Base-by-base conservation (phyloP, 2,797 vertebrate species). In the Oreochromis grahami region DNA sequence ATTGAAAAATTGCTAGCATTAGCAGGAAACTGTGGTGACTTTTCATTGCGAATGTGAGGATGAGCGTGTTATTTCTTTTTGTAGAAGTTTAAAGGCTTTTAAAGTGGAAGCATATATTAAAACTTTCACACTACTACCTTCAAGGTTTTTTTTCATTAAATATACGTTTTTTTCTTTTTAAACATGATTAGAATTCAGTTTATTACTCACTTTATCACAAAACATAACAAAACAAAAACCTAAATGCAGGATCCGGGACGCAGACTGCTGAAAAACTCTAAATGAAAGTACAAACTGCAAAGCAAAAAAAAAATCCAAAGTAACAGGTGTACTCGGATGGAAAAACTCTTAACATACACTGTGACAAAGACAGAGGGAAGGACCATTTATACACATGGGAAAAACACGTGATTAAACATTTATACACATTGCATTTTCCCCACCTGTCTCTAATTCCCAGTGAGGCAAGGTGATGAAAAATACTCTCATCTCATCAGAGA, bases 231-330 rank as follows among this genome's bases (percentile, higher is more conserved):
- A 43, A 8, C 13, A 45, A 45, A 41, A 14, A 21, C 60, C 2
- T 0, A 70, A 70, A 70, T 3, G 38, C 38, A 4, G 12, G 63
- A 41, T 14, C 19, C 0, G 3, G 36, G n/a, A 14, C 2, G 1
- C 36, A 41, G 63, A 68, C 63, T 15, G 60, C 19, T 21, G 21
- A 38, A 65, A 65, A 41, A 65, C 34, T 65, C 60, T 21, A 41
- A 65, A 65, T 38, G 10, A 65, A 65, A 65, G 34, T 38, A 34
- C 32, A n/a, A 60, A 63, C 32, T 63, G n/a, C 63, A 3, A 68
- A 68, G 36, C 12, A 68, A 41, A 68, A 24, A 24, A 15, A 60
- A 34, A 34, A 21, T 38, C 2, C 34, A 65, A 65, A 65, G 7
- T 63, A 2, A 65, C 58, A 63, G 32, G 10, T 1, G 17, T 38